phyloP scores from a whole-genome alignment of 2,888 invertebrate species.

The Volucella inanis region DNA sequence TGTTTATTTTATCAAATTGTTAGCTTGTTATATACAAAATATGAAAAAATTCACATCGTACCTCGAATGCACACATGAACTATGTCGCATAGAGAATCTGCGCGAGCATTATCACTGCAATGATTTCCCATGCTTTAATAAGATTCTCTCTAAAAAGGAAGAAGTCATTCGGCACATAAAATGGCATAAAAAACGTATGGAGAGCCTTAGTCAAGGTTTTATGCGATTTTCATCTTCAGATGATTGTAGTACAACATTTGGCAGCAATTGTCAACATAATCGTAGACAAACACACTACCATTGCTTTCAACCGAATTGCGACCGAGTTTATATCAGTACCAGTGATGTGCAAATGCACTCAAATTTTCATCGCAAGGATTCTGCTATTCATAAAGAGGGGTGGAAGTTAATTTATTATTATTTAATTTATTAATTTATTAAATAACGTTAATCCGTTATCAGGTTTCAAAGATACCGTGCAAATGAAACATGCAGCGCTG shows the following conservation, averaged over 20 bases:
- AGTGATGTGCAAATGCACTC: constrained; percentile 99
- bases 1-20: not conserved
- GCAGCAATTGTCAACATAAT: constrained; percentile 91
- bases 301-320: constrained; percentile 94
- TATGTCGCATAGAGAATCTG: constrained; percentile 77
- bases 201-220: constrained; percentile 93
- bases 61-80: constrained; percentile 76
- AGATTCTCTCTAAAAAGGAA: constrained; percentile 96
- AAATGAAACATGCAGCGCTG: constrained; percentile 95
- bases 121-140: constrained; percentile 85
- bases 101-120: constrained; percentile 96
- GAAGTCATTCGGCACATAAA: constrained; percentile 98
- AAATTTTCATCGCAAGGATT: constrained; percentile 97
- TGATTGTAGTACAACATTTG: constrained; percentile 93
- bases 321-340: constrained; percentile 97
- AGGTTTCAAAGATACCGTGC: constrained; percentile 95
- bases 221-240: constrained; percentile 94
- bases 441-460: too few species aligned
- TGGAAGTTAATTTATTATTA: constrained; percentile 24
- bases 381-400: constrained; percentile 97
- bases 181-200: constrained; percentile 98
- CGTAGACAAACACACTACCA: constrained; percentile 86
- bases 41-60: constrained; percentile 73
- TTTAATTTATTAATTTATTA: too few species aligned
- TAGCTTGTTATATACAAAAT: constrained; percentile 43